phyloP scores from a whole-genome alignment of 2,888 invertebrate genomes.

The Zaprionus lineosus region DNA sequence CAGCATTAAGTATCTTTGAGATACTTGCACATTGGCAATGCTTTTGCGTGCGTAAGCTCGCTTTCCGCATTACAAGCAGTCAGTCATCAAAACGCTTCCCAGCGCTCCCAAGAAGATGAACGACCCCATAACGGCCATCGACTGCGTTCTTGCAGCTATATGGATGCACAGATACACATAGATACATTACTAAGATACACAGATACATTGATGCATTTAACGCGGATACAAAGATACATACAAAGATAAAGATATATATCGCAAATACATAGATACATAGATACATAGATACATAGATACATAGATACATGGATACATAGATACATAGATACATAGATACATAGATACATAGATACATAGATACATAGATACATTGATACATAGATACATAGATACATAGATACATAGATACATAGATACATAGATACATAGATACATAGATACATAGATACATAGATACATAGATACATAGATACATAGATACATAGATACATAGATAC shows the following conservation, averaged over 20 bases:
- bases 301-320: too few relatives aligned
- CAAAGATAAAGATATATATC: not conserved
- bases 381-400: not conserved
- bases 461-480: not conserved
- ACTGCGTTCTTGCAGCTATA: conserved; percentile 47
- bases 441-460: too few relatives aligned
- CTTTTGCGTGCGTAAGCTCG: conserved; percentile 37
- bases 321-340: too few relatives aligned
- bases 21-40: conserved; percentile 20
- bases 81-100: conserved; percentile 45
- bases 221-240: not conserved
- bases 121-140: conserved; percentile 56
- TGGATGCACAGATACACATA: conserved; percentile 5
- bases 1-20: conserved; percentile 31
- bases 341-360: not conserved
- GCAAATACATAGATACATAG: not conserved
- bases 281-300: not conserved
- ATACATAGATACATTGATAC: not conserved
- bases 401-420: not conserved
- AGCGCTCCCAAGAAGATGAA: conserved; percentile 62
- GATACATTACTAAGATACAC: conserved; percentile 43
- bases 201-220: not conserved
- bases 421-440: too few relatives aligned
- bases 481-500: not conserved
- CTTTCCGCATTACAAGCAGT: conserved; percentile 42